Evolutionary conservation across 37 sponge, comb jelly and placozoan species (phyloP), one percentile per base, ranked within the genome.

Genomic region (Dysidea cf. avara): DNA sequence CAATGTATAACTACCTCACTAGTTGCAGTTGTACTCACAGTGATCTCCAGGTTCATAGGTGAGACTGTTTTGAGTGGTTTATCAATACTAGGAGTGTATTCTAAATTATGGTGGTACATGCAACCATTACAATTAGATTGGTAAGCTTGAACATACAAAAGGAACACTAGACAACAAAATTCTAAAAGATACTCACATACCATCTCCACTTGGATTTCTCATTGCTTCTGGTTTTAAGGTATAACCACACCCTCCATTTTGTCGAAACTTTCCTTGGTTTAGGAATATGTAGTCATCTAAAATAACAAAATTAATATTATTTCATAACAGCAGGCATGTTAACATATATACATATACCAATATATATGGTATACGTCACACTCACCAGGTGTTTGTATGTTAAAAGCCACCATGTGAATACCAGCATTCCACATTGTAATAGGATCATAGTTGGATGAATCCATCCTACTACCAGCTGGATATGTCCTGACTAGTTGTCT

Each of bases 161-260:
- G 53, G 17, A 50, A 20, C 17, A 50, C 14, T 50, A 50, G 53
- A 17, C 14, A 50, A 50, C 17, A 50, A 50, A 50, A 20, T 21
- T 12, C 12, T 12, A 13, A 12, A 25, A 22, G 13, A 59, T 11
- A 59, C 34, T 18, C 21, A 67, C 34, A 31, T 16, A 32, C 51
- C 67, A 2, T 48, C 71, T 5, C 66, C 59, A 14, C 64, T 33
- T 28, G 71, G 62, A 37, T 53, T 69, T 50, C 86, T 80, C 76
- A 89, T 69, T 48, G 83, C 64, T 7, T 52, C 64, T 26, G 91
- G 91, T 61, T 90, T 90, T 49, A 90, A 62, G 39, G 84, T 73
- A 67, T 90, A 90, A 37, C 91, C 91, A 81, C 91, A 90, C 66
- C 76, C 81, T 46, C 86, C 91, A 73, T 90, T 90, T 16, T 74